Base-by-base conservation (phyloP, 2,888 invertebrate species). In the Ornithoptera alexandrae region DNA sequence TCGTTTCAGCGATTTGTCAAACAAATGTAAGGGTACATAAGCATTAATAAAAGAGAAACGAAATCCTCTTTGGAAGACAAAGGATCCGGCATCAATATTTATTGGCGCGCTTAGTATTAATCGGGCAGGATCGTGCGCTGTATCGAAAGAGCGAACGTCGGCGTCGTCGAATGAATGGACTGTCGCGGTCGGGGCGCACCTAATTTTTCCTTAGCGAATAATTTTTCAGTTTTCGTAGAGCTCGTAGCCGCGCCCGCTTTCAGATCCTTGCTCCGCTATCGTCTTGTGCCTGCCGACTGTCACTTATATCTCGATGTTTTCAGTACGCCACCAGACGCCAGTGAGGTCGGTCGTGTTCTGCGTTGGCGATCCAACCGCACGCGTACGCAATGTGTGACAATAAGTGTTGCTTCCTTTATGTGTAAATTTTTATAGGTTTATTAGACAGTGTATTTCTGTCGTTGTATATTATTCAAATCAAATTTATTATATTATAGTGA, bases 51-150 rank as follows among this genome's bases (percentile, higher is more conserved):
- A 88, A 86, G 78, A 81, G 80, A 88, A 70, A 86, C 87, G 87
- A 88, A 90, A 87, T 86, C 86, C 84, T 83, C 85, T 84, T 83
- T 84, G 83, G 83, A 87, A 92, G 90, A 91, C 90, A 91, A 91
- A 91, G 90, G 85, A 90, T 87, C 86, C 81, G 81, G 87, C 86
- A 86, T 89, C 90, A 86, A 89, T 92, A 92, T 92, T 92, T 92
- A 92, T 92, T 88, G 90, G 87, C 83, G 87, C 88, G 87, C 91
- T 92, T 91, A 89, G 87, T 90, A 92, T 90, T 92, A 92, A 92
- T 92, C 92, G 90, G 84, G 82, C 80, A 75, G 83, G 87, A 87
- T 88, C 85, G 86, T 84, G 85, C 82, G 81, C 79, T 82, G 81
- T 89, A 89, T 89, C 86, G 86, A 84, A 81, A 81, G 81, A 79